phyloP scores from a whole-genome alignment of 2,797 vertebrate genomes.

The Acrossocheilus fasciatus region DNA sequence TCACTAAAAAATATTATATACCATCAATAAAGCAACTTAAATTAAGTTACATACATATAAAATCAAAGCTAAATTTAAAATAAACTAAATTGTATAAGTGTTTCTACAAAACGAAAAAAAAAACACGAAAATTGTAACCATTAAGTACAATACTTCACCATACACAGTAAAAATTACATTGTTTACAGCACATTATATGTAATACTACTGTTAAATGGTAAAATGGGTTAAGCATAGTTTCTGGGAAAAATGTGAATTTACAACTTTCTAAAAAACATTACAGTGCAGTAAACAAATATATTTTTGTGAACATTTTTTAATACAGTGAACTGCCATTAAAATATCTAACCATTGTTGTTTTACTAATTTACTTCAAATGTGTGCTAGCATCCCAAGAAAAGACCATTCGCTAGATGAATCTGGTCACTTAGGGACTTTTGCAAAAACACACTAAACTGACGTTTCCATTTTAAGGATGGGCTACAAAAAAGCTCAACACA shows the following conservation, averaged over 20 bases:
- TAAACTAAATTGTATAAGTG: neutral
- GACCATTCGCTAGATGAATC: neutral
- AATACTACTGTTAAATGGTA: neutral
- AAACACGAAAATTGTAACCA: too few relatives aligned
- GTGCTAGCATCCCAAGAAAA: neutral
- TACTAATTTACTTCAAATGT: too few relatives aligned
- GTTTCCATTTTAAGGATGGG: slow-evolving; percentile 3
- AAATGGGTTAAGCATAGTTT: neutral
- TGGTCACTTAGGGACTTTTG: neutral
- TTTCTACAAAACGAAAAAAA: neutral
- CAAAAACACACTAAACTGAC: neutral
- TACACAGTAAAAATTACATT: neutral
- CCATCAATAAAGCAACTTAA: neutral
- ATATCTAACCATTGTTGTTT: too few relatives aligned
- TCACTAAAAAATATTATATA: neutral
- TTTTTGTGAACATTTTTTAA: too few relatives aligned
- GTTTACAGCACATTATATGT: neutral
- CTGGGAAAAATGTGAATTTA: neutral
- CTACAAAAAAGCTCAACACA: neutral
- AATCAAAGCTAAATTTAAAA: neutral
- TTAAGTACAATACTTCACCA: neutral
- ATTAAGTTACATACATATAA: neutral
- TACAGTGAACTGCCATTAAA: too few relatives aligned
- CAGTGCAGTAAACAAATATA: neutral
- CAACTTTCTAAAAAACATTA: too few relatives aligned